A percentile compares a stretch with the other conserved stretches of the same genome.
phyloP scores from a whole-genome alignment of 2,113 vertebrate species.

The Menidia beryllina region DNA sequence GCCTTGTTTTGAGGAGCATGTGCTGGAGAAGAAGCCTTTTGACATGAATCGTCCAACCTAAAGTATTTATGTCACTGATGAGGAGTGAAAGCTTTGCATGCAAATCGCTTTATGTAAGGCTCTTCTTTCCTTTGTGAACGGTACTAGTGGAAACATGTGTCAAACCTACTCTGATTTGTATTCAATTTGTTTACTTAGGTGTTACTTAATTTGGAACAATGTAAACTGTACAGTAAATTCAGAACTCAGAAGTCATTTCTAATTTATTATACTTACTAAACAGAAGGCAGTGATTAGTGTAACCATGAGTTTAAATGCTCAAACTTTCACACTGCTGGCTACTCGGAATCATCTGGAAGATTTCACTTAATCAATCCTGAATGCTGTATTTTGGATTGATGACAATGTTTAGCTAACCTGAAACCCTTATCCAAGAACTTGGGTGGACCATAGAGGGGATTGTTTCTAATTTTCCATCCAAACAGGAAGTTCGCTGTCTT shows the following conservation, averaged over 20 bases:
- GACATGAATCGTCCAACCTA: slow-evolving; percentile 43
- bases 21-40: slow-evolving; percentile 51
- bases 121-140: slow-evolving; percentile 52
- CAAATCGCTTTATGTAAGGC: slow-evolving; percentile 46
- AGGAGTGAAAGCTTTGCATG: slow-evolving; percentile 66
- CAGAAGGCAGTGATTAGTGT: slow-evolving; percentile 17
- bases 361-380: slow-evolving; percentile 28
- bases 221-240: slow-evolving; percentile 52
- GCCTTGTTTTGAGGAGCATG: slow-evolving; percentile 25
- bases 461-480: slow-evolving; percentile 20
- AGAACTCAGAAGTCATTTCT: slow-evolving; percentile 30
- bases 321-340: slow-evolving; percentile 15
- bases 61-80: slow-evolving; percentile 36
- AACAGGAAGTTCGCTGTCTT: slow-evolving; percentile 45
- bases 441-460: slow-evolving; percentile 17
- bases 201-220: slow-evolving; percentile 44
- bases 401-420: slow-evolving; percentile 9
- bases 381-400: slow-evolving; percentile 35
- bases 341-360: slow-evolving; percentile 29
- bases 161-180: slow-evolving; percentile 43
- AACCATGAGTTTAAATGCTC: slow-evolving; percentile 18
- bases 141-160: slow-evolving; percentile 54
- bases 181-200: slow-evolving; percentile 52
- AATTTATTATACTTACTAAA: slow-evolving; percentile 20
- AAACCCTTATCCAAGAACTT: slow-evolving; percentile 15